Evolutionary conservation across 2,888 invertebrate genomes (phyloP).

Genomic region (Cosmopolites sordidus): DNA sequence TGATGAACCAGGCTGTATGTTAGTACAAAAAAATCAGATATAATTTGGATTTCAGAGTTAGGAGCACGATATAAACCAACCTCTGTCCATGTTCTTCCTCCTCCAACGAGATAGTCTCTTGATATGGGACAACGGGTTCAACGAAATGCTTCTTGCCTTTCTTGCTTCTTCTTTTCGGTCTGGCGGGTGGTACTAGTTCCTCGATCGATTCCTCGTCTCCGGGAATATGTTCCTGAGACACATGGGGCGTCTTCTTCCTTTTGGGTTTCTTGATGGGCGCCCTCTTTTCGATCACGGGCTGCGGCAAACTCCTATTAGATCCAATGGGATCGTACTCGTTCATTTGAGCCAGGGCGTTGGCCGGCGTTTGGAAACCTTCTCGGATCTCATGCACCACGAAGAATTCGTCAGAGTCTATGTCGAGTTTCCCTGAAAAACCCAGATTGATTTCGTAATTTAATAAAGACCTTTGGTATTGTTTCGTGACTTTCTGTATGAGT

Average conservation of each 20-base stretch:
- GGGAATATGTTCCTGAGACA: slow-evolving; percentile 43
- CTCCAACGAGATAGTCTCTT: slow-evolving; percentile 40
- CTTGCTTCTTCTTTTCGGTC: slow-evolving; percentile 56
- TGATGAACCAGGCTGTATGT: too few species aligned
- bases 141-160: slow-evolving; percentile 29
- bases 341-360: slow-evolving; percentile 62
- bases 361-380: slow-evolving; percentile 67
- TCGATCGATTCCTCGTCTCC: slow-evolving; percentile 22
- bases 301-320: slow-evolving; percentile 32
- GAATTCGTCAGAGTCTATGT: slow-evolving; percentile 84
- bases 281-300: slow-evolving; percentile 44
- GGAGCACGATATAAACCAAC: slow-evolving; percentile 5
- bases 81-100: slow-evolving; percentile 14
- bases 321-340: slow-evolving; percentile 34
- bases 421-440: slow-evolving; percentile 43
- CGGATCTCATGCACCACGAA: slow-evolving; percentile 78
- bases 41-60: too few species aligned
- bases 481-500: too few species aligned
- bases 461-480: too few species aligned
- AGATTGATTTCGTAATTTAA: too few species aligned
- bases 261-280: slow-evolving; percentile 48
- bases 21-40: too few species aligned
- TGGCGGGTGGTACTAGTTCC: slow-evolving; percentile 45
- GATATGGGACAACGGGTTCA: slow-evolving; percentile 45
- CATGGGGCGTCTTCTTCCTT: slow-evolving; percentile 47